Evolutionary conservation across 1,140 invertebrate genomes (phyloP), one percentile per base, ranked within the genome.

Genomic region (Cotesia chilonis): DNA sequence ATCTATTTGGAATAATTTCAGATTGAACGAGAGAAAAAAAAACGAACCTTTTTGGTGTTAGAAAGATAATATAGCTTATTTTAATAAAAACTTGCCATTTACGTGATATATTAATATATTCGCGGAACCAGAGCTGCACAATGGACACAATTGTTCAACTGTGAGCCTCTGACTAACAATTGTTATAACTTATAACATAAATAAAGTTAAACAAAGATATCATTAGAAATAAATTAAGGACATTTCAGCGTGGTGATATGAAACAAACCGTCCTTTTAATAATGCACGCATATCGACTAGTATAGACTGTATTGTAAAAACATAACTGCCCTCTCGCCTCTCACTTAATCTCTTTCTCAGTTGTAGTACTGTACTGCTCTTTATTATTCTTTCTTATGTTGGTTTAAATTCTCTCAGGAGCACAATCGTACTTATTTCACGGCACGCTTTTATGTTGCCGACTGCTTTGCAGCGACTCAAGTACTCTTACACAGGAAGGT

Each of bases 401-500:
- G 37, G 20, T 47, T 66, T 57, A 17, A 66, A 64, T 55, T 60
- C 10, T 47, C 67, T n/a, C 68, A 64, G 70, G 74, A 74, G 75
- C 73, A 79, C 79, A 79, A 78, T 79, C 76, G 75, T 72, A 76
- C 76, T 76, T 75, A 78, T 77, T 78, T 79, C 76, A 79, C 76
- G 76, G 71, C 70, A 52, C 68, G 70, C 80, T 80, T 79, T 82
- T 76, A 80, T 79, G 78, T 80, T 72, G 78, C 79, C 80, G 79
- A 80, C 79, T 67, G 63, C 63, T 47, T 47, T 47, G 41, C 41
- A 47, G 10, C 41, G 5, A 47, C 41, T 47, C 41, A 47, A 47
- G 41, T 47, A 47, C 41, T 47, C 10, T 6, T 47, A 47, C 41
- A 9, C 10, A 10, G 10, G 41, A 47, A 47, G 6, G 10, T 47